These are phyloP conservation scores for Ranitomeya imitator DNA, from an alignment of 2,113 vertebrate species.

Conservation along the genomic window DNA sequence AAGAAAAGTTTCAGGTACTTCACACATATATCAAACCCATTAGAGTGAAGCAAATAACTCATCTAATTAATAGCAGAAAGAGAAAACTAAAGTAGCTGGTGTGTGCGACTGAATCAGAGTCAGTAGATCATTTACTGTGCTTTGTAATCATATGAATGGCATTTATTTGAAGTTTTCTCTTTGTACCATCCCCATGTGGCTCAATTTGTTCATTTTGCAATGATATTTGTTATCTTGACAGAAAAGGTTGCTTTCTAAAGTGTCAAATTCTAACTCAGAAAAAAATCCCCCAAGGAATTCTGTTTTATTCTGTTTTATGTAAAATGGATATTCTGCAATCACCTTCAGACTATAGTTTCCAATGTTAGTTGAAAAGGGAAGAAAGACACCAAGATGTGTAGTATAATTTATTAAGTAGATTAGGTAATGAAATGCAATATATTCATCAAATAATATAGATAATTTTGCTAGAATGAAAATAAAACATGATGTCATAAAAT, in stretches of 20 bases:
- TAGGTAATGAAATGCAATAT: background rate
- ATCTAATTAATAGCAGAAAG: background rate
- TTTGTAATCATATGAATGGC: slow-evolving; percentile 44
- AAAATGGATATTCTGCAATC: slow-evolving; percentile 30
- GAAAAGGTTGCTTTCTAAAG: slow-evolving; percentile 45
- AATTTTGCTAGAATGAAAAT: no score
- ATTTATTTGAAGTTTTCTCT: slow-evolving; percentile 33
- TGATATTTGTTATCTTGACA: slow-evolving; percentile 52
- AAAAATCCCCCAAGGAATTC: slow-evolving; percentile 22
- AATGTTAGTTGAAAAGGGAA: slow-evolving; percentile 38
- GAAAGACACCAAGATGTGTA: background rate
- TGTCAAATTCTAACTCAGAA: slow-evolving; percentile 32
- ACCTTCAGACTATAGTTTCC: background rate
- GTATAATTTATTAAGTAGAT: background rate
- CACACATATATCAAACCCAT: background rate
- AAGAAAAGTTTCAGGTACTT: slow-evolving; percentile 15
- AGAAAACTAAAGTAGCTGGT: background rate
- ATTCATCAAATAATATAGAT: background rate
- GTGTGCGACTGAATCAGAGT: slow-evolving; percentile 20
- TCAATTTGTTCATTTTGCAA: slow-evolving; percentile 36
- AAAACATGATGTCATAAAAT: no score
- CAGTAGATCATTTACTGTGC: slow-evolving; percentile 25
- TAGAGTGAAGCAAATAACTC: background rate
- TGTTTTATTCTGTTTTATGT: slow-evolving; percentile 45
- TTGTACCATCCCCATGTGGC: slow-evolving; percentile 46